phyloP scores from a whole-genome alignment of 2,113 vertebrate genomes.

The Oryzias woworae region DNA sequence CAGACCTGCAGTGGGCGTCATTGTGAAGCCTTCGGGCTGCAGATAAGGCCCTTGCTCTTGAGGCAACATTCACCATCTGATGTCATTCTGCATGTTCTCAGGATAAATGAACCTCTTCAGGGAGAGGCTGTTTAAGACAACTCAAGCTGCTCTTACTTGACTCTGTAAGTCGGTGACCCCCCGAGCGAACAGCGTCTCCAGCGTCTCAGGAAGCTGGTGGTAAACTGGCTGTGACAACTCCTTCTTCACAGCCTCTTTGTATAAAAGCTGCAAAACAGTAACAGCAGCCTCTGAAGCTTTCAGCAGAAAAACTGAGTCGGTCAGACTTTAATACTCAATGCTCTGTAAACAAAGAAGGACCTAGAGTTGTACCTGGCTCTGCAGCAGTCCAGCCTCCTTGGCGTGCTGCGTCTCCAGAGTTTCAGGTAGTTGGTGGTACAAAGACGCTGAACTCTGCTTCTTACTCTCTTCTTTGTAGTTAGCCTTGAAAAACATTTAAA shows the following conservation, averaged over 20 bases:
- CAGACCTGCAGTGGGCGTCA: no score
- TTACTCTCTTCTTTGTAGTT: conserved; percentile 59
- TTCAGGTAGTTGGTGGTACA: conserved; percentile 56
- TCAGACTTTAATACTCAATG: background rate
- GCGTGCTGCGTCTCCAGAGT: conserved; percentile 63
- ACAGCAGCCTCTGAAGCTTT: background rate
- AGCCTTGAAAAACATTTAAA: conserved; percentile 19
- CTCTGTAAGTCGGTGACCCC: conserved; percentile 63
- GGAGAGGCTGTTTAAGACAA: no score
- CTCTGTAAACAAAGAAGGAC: background rate
- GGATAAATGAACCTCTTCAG: no score
- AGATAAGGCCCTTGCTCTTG: no score
- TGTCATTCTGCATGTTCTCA: no score
- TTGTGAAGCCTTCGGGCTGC: no score
- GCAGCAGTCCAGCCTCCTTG: conserved; percentile 53
- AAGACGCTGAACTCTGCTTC: conserved; percentile 12
- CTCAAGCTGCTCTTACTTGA: conserved; percentile 28
- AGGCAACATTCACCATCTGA: no score
- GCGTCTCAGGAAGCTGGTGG: conserved; percentile 85
- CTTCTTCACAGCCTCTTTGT: conserved; percentile 69
- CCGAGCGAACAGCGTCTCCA: conserved; percentile 84
- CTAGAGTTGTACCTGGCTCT: conserved; percentile 74
- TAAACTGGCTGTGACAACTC: conserved; percentile 78
- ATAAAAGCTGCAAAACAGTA: conserved; percentile 7
- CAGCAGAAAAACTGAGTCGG: no score